Conservation (phyloP, 2,797 vertebrate genomes). For the Hemitrygon akajei region DNA sequence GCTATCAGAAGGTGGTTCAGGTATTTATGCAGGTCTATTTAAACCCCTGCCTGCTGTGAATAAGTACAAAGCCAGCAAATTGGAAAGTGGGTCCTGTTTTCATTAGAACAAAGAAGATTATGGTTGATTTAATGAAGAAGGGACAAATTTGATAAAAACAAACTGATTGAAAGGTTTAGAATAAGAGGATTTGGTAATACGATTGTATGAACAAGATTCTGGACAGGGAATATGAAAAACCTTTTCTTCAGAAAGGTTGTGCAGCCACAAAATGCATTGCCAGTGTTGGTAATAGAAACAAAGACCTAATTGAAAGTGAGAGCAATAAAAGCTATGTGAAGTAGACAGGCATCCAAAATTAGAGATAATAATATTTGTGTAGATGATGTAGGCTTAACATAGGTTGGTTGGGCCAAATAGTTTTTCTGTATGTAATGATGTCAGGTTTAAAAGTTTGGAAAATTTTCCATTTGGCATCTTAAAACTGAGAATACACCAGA, state of each 20-base stretch:
- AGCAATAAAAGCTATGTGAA: neutral
- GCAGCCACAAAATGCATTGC: neutral
- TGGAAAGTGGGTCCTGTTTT: neutral
- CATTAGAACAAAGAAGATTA: constrained; percentile 6
- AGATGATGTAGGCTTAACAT: neutral
- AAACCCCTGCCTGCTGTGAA: neutral
- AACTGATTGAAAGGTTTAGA: neutral
- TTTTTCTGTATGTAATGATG: neutral
- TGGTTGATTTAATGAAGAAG: neutral
- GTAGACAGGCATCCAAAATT: neutral
- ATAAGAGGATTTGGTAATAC: neutral
- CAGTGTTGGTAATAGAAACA: neutral
- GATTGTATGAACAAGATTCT: neutral
- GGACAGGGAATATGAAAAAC: neutral
- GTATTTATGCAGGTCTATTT: neutral
- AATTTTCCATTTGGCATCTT: neutral
- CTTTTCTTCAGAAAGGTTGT: neutral
- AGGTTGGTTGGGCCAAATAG: neutral
- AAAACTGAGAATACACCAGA: neutral
- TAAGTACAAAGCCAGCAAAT: neutral
- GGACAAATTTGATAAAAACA: constrained; percentile 16
- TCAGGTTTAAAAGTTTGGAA: neutral
- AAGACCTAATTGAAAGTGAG: neutral
- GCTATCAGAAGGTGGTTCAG: neutral
- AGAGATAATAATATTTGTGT: neutral